phyloP scores from a whole-genome alignment of 2,888 invertebrate genomes.

The Polydrusus pterygomalis region DNA sequence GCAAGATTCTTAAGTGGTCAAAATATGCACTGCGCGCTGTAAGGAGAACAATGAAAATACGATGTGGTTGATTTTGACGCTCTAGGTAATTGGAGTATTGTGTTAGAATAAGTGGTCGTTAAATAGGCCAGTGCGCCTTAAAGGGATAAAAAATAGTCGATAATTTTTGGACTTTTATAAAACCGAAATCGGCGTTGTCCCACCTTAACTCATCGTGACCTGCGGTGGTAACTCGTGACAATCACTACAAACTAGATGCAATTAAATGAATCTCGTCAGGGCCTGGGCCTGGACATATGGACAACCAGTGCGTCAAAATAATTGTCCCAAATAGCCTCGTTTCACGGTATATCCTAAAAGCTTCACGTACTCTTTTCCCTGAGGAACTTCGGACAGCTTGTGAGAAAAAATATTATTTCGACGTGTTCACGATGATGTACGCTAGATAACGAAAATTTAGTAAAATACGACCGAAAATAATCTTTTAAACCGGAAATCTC shows the following conservation, averaged over 20 bases:
- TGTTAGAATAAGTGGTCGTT: too few relatives aligned
- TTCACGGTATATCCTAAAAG: neutral
- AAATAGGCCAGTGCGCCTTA: too few relatives aligned
- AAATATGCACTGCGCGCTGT: too few relatives aligned
- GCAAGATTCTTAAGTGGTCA: too few relatives aligned
- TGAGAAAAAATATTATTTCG: slow-evolving; percentile 55
- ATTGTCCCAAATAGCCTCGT: neutral
- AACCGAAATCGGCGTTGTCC: neutral
- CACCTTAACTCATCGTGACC: neutral
- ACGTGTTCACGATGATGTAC: slow-evolving; percentile 57
- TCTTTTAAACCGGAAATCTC: slow-evolving; percentile 64
- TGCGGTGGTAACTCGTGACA: too few relatives aligned
- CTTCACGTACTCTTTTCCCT: slow-evolving; percentile 50
- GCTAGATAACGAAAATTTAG: slow-evolving; percentile 54
- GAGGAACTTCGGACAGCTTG: slow-evolving; percentile 47
- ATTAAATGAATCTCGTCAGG: too few relatives aligned
- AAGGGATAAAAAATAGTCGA: neutral
- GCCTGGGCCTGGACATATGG: too few relatives aligned
- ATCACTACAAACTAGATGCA: too few relatives aligned
- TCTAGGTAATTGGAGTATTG: too few relatives aligned
- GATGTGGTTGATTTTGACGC: too few relatives aligned
- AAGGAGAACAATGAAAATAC: too few relatives aligned
- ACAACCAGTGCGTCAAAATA: too few relatives aligned
- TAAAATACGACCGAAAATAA: slow-evolving; percentile 55
- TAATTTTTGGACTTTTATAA: neutral